These are phyloP conservation scores for Pelobates cultripes DNA, from an alignment of 2,797 vertebrate genomes.

Conservation along the genomic window DNA sequence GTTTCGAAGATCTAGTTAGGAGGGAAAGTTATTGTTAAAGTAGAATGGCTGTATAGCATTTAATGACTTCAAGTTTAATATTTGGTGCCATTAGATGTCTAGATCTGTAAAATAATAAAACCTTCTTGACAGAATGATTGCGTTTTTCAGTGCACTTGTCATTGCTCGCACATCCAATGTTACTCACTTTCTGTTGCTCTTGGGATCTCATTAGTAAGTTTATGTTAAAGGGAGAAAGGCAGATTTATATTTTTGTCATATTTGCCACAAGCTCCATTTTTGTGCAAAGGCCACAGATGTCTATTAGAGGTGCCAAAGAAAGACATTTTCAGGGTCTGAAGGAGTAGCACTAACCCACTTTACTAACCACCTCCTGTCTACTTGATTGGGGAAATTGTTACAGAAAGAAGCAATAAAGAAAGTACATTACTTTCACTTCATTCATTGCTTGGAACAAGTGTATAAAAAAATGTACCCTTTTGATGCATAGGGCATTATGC, in stretches of 20 bases:
- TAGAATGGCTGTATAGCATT: background rate
- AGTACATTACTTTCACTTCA: too few species aligned
- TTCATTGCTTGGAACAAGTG: too few species aligned
- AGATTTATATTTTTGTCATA: background rate
- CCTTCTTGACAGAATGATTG: background rate
- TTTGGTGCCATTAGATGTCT: background rate
- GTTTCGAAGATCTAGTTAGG: too few species aligned
- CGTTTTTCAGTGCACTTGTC: background rate
- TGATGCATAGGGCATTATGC: too few species aligned
- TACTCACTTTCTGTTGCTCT: background rate
- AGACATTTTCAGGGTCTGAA: background rate
- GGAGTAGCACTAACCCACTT: background rate
- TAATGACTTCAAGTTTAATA: background rate
- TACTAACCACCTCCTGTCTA: background rate
- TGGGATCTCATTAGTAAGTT: constrained; percentile 25
- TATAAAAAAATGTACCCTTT: too few species aligned
- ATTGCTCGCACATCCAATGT: background rate
- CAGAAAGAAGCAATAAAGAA: too few species aligned
- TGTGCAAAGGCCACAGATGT: background rate
- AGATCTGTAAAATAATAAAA: constrained; percentile 2
- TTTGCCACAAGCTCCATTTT: background rate
- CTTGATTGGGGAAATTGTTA: background rate
- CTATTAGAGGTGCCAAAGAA: background rate
- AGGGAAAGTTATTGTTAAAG: too few species aligned
- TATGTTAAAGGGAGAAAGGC: background rate